Percentiles rank a stretch among this genome's conserved stretches.
phyloP scores from a whole-genome alignment of 2,888 invertebrate genomes.

The Vandiemenella viatica region DNA sequence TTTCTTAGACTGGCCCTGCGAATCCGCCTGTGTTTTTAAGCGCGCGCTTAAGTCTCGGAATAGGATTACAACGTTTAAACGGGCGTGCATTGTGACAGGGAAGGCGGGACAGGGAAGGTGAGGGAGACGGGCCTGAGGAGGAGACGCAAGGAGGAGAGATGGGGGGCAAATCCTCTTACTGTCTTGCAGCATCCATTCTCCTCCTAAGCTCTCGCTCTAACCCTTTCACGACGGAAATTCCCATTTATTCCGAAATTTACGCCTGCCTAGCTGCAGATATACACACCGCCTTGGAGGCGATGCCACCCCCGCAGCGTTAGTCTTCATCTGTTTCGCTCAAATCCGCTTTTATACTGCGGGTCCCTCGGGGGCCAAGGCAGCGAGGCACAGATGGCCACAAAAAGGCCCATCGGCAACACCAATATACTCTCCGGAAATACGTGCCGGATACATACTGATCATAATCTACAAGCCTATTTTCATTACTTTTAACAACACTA shows the following conservation, averaged over 20 bases:
- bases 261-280: conserved; percentile 6
- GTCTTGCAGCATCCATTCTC: conserved; percentile 5
- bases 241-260: conserved; percentile 15
- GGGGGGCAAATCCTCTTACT: conserved; percentile 13
- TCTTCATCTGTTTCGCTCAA: not conserved
- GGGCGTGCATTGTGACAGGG: conserved; percentile 17
- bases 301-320: not conserved
- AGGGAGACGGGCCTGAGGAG: not conserved
- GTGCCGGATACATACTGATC: no score
- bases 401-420: no score
- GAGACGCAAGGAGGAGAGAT: not conserved
- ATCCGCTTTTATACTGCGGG: not conserved
- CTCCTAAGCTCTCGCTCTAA: conserved; percentile 4
- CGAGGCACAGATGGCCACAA: no score
- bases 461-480: no score
- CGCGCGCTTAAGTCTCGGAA: not conserved
- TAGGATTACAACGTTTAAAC: conserved; percentile 18
- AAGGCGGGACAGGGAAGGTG: conserved; percentile 5
- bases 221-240: conserved; percentile 15
- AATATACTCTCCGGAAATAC: no score
- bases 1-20: not conserved
- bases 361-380: not conserved
- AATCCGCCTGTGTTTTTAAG: not conserved
- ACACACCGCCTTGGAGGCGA: not conserved
- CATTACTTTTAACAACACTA: no score